These are phyloP conservation scores for Orthosia gothica DNA, from an alignment of 2,888 invertebrate species.

Conservation along the genomic window DNA sequence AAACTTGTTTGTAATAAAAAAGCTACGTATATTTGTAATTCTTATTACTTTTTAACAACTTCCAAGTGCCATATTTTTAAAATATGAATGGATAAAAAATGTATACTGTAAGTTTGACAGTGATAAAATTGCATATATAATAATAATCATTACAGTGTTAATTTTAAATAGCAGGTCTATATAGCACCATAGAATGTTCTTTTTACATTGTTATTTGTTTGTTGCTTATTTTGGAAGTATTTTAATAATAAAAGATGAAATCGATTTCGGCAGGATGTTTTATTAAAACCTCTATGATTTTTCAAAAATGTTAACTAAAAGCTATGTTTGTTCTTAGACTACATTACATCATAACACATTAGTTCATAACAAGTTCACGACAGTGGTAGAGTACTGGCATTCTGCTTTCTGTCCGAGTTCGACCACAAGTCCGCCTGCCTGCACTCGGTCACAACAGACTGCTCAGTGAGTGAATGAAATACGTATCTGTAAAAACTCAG, in stretches of 20 bases:
- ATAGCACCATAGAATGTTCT: conserved; percentile 83
- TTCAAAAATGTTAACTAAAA: conserved; percentile 76
- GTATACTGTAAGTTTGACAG: conserved; percentile 60
- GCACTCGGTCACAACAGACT: conserved; percentile 20
- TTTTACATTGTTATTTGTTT: conserved; percentile 91
- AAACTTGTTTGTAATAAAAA: conserved; percentile 63
- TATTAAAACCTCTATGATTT: conserved; percentile 84
- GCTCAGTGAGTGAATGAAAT: conserved; percentile 51
- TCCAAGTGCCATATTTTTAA: conserved; percentile 77
- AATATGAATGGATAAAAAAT: conserved; percentile 66
- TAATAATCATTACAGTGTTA: conserved; percentile 82
- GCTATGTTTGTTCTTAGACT: conserved; percentile 71
- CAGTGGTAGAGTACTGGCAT: conserved; percentile 45
- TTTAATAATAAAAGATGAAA: conserved; percentile 88
- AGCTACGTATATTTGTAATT: conserved; percentile 61
- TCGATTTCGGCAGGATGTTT: conserved; percentile 85
- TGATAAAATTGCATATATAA: conserved; percentile 64
- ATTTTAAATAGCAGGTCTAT: conserved; percentile 81
- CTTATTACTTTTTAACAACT: conserved; percentile 67
- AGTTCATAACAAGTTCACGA: conserved; percentile 58
- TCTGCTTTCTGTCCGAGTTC: conserved; percentile 26
- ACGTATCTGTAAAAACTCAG: conserved; percentile 68
- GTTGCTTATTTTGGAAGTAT: conserved; percentile 91
- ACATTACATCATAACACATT: conserved; percentile 68
- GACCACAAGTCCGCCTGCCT: not conserved